Evolutionary conservation across 2,888 invertebrate genomes (phyloP).

Genomic region (Drosophila subsilvestris): DNA sequence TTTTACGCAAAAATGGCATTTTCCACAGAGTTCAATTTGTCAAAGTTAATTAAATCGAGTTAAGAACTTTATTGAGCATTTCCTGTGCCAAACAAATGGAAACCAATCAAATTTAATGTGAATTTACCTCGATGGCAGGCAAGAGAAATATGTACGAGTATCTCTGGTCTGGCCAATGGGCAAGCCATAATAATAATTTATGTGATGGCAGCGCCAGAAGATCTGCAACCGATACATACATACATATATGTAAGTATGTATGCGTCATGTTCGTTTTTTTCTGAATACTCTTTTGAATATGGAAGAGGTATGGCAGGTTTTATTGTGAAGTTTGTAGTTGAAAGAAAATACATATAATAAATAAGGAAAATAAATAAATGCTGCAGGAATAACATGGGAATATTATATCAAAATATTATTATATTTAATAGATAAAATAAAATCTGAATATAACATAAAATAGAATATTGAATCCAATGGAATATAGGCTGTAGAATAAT

Average conservation of each 20-base stretch:
- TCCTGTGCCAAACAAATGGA: constrained; percentile 55
- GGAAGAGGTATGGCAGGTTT: neutral
- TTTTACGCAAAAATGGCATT: constrained; percentile 28
- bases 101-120: constrained; percentile 59
- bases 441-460: no score
- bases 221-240: constrained; percentile 60
- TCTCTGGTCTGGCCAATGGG: constrained; percentile 31
- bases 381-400: neutral
- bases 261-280: constrained; percentile 3
- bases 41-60: constrained; percentile 53
- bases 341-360: neutral
- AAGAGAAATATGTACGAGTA: constrained; percentile 7
- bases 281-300: neutral
- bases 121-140: constrained; percentile 23
- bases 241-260: constrained; percentile 4
- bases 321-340: neutral
- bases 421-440: no score
- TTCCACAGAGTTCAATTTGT: constrained; percentile 47
- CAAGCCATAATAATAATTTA: constrained; percentile 69
- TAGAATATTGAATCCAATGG: no score
- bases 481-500: no score
- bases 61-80: constrained; percentile 52
- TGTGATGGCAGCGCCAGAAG: constrained; percentile 58
- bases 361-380: neutral
- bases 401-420: no score